phyloP scores from a whole-genome alignment of 2,888 invertebrate species.

The Plebejus anna region DNA sequence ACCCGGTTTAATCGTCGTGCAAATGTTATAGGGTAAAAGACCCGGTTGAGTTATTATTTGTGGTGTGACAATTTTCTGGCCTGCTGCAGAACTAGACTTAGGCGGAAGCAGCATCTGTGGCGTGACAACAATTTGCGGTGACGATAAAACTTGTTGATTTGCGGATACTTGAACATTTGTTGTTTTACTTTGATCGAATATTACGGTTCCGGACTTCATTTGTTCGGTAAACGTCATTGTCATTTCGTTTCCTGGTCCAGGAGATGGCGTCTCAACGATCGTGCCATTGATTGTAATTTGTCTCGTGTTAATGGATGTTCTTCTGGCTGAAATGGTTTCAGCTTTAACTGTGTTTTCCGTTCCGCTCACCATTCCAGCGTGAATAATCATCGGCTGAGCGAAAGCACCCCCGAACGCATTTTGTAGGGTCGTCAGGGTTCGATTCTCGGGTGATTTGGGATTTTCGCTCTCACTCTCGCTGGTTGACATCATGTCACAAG shows the following conservation, averaged over 20 bases:
- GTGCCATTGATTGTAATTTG: slow-evolving; percentile 78
- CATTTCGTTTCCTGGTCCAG: slow-evolving; percentile 73
- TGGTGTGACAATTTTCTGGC: slow-evolving; percentile 66
- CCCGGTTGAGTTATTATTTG: slow-evolving; percentile 72
- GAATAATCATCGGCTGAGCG: slow-evolving; percentile 74
- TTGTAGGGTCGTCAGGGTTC: slow-evolving; percentile 72
- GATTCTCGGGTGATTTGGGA: slow-evolving; percentile 76
- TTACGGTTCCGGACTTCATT: slow-evolving; percentile 72
- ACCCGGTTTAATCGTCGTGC: slow-evolving; percentile 62
- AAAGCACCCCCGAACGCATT: slow-evolving; percentile 75
- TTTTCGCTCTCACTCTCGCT: slow-evolving; percentile 91
- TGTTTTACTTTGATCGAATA: slow-evolving; percentile 71
- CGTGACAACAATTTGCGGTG: slow-evolving; percentile 75
- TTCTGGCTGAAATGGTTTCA: slow-evolving; percentile 70
- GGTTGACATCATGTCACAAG: slow-evolving; percentile 88
- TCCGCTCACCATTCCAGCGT: slow-evolving; percentile 70
- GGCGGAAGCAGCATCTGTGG: slow-evolving; percentile 74
- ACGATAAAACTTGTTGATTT: slow-evolving; percentile 69
- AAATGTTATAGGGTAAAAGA: slow-evolving; percentile 71
- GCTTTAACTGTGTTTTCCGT: slow-evolving; percentile 70
- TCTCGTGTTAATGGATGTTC: slow-evolving; percentile 74
- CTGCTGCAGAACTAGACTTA: slow-evolving; percentile 62
- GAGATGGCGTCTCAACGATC: slow-evolving; percentile 76
- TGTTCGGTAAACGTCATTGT: slow-evolving; percentile 75
- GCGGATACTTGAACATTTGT: slow-evolving; percentile 71